These are phyloP conservation scores for Drosophila pachea DNA, from an alignment of 1,140 invertebrate genomes.

Conservation along the genomic window DNA sequence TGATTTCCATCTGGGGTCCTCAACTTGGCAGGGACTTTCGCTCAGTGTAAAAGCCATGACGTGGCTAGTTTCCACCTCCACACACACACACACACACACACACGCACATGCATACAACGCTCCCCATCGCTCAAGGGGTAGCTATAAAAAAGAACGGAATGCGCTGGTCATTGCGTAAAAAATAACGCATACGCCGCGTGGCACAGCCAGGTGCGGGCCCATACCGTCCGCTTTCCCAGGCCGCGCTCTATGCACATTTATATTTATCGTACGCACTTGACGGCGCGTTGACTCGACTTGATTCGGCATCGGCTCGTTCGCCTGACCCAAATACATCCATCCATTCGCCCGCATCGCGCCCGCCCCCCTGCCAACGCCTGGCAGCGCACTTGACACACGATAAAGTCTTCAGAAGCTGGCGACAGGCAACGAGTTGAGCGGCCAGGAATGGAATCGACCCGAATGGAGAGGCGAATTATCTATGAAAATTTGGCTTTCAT, in stretches of 20 bases:
- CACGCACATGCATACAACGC: not conserved
- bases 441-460: too few relatives aligned
- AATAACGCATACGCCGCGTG: conserved; percentile 37
- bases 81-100: not conserved
- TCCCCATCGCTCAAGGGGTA: conserved; percentile 10
- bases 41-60: not conserved
- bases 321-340: conserved; percentile 23
- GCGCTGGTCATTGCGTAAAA: conserved; percentile 43
- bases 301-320: not conserved
- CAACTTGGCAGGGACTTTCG: not conserved
- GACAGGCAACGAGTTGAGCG: conserved; percentile 43
- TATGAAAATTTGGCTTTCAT: too few relatives aligned
- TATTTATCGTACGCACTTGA: conserved; percentile 9
- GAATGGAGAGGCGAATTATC: conserved; percentile 25
- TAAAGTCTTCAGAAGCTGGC: not conserved
- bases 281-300: not conserved
- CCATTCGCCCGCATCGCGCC: not conserved
- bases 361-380: too few relatives aligned
- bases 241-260: not conserved
- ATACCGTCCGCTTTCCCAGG: too few relatives aligned
- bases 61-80: not conserved
- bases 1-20: not conserved
- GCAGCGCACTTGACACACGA: too few relatives aligned
- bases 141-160: conserved; percentile 31
- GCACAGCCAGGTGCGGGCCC: too few relatives aligned